A percentile compares a stretch with the other conserved stretches of the same genome.
Evolutionary conservation across 2,797 vertebrate species (phyloP).

Genomic region (Crenichthys baileyi): DNA sequence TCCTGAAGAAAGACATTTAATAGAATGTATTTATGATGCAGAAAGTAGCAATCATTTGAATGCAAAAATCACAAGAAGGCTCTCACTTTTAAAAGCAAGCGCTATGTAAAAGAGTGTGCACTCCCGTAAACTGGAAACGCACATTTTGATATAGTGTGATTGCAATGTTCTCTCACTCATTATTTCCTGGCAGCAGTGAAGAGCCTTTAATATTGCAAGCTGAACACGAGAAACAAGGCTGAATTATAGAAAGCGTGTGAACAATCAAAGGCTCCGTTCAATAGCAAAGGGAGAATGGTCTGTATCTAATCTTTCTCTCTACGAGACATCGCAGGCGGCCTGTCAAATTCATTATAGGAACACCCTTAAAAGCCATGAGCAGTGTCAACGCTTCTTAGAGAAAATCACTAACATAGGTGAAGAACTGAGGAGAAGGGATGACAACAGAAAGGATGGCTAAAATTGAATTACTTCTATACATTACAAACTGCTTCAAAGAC

Average conservation of each 20-base stretch:
- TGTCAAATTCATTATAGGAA: slow-evolving; percentile 33
- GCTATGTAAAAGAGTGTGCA: slow-evolving; percentile 38
- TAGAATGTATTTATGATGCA: slow-evolving; percentile 24
- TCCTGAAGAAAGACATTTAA: slow-evolving; percentile 22
- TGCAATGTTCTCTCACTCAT: slow-evolving; percentile 43
- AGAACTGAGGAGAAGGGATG: slow-evolving; percentile 7
- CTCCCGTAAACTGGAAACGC: slow-evolving; percentile 41
- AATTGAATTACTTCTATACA: background rate
- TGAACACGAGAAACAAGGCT: slow-evolving; percentile 28
- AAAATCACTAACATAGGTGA: slow-evolving; percentile 23
- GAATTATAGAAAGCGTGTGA: slow-evolving; percentile 25
- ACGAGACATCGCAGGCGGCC: slow-evolving; percentile 27
- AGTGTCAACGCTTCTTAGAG: slow-evolving; percentile 14
- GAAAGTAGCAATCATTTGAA: slow-evolving; percentile 41
- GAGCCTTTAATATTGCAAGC: slow-evolving; percentile 45
- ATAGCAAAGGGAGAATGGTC: slow-evolving; percentile 16
- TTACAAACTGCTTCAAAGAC: background rate
- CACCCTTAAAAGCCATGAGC: slow-evolving; percentile 23
- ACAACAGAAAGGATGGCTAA: background rate
- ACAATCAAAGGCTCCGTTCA: slow-evolving; percentile 35
- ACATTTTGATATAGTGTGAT: slow-evolving; percentile 41
- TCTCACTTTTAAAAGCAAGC: slow-evolving; percentile 44
- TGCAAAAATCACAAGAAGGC: slow-evolving; percentile 48
- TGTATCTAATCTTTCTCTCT: slow-evolving; percentile 30
- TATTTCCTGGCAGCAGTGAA: slow-evolving; percentile 32